Evolutionary conservation across 2,888 invertebrate species (phyloP).

Genomic region (Sarcophaga rosellei): DNA sequence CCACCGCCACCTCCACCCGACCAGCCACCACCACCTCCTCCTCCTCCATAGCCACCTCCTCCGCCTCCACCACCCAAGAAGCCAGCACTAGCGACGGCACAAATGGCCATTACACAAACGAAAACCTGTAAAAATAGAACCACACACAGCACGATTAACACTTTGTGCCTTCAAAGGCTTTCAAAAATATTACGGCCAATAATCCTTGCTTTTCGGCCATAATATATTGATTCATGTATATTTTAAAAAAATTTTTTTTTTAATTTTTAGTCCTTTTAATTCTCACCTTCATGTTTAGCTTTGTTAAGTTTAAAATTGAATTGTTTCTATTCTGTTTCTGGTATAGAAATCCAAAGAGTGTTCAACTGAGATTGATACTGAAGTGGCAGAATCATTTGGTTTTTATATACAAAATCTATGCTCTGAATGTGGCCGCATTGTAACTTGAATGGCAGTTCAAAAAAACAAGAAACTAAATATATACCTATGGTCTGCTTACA

Average conservation of each 20-base stretch:
- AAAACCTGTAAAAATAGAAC: slow-evolving; percentile 55
- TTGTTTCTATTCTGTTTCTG: not conserved
- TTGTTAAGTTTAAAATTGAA: not conserved
- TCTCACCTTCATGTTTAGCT: slow-evolving; percentile 26
- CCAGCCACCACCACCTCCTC: slow-evolving; percentile 54
- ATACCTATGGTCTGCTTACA: not conserved
- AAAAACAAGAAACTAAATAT: not conserved
- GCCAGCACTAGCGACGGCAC: slow-evolving; percentile 64
- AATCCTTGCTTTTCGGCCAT: not conserved
- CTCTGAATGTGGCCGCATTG: not conserved
- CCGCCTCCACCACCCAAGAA: slow-evolving; percentile 51
- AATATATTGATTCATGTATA: not conserved
- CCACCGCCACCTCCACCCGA: slow-evolving; percentile 43
- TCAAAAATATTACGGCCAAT: slow-evolving; percentile 39
- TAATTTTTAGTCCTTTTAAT: slow-evolving; percentile 46
- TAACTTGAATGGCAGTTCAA: not conserved
- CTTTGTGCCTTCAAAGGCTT: not conserved
- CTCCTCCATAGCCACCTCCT: slow-evolving; percentile 11
- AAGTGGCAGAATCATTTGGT: not conserved
- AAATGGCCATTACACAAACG: slow-evolving; percentile 53
- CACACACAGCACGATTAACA: not conserved
- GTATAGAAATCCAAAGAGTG: not conserved
- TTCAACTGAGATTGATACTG: slow-evolving; percentile 1
- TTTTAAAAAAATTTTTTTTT: not conserved
- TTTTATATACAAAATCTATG: slow-evolving; percentile 1